These are phyloP conservation scores for Philotrypesis tridentata DNA, from an alignment of 1,140 invertebrate species.

Conservation along the genomic window DNA sequence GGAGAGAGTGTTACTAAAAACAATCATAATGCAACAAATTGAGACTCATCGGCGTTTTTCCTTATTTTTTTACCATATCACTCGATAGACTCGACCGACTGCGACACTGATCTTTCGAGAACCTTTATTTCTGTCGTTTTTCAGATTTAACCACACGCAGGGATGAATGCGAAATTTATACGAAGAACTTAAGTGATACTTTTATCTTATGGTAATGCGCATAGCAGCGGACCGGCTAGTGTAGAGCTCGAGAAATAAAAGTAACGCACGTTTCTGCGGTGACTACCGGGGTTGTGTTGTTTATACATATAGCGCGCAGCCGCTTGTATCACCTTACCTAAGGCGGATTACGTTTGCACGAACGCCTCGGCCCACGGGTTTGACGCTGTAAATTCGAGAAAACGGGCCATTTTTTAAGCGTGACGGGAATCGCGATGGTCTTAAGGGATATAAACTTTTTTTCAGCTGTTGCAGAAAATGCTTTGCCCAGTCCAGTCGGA, in stretches of 20 bases:
- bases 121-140: not conserved
- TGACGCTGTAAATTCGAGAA: not conserved
- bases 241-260: not conserved
- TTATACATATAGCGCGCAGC: not conserved
- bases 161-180: constrained; percentile 13
- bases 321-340: not conserved
- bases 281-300: not conserved
- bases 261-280: not conserved
- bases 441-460: not conserved
- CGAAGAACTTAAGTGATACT: constrained; percentile 10
- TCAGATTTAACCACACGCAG: not conserved
- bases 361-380: not conserved
- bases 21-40: too few relatives aligned
- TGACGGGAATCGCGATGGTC: not conserved
- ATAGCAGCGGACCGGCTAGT: not conserved
- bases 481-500: too few relatives aligned
- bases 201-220: constrained; percentile 20
- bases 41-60: too few relatives aligned
- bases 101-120: not conserved
- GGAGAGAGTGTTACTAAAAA: too few relatives aligned
- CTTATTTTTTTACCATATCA: too few relatives aligned
- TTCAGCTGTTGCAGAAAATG: too few relatives aligned
- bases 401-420: not conserved
- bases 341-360: not conserved
- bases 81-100: not conserved